Percentiles rank a stretch among this genome's conserved stretches.
Conservation (phyloP, 2,888 invertebrate species). For the Ecliptopera silaceata region DNA sequence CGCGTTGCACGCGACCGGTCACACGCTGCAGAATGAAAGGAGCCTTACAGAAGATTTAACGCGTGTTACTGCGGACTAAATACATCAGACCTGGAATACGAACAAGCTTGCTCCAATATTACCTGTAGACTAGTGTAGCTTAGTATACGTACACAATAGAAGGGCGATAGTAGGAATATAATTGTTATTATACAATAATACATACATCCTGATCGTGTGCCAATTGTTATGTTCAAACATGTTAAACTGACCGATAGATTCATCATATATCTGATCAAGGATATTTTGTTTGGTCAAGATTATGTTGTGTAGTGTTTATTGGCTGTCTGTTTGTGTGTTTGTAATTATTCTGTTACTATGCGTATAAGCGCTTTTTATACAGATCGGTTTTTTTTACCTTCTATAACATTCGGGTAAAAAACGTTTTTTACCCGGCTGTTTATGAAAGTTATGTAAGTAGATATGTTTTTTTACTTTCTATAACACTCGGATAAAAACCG, state of each 20-base stretch:
- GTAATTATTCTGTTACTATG: constrained; percentile 36
- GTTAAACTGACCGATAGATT: neutral
- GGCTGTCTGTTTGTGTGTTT: constrained; percentile 33
- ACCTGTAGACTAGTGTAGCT: constrained; percentile 28
- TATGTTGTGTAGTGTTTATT: constrained; percentile 38
- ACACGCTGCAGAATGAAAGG: too few relatives aligned
- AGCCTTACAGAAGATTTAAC: constrained; percentile 40
- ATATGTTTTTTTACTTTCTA: neutral
- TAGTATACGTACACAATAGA: constrained; percentile 51
- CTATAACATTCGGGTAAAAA: neutral
- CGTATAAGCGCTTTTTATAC: constrained; percentile 35
- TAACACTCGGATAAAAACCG: neutral
- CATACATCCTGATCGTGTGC: constrained; percentile 41
- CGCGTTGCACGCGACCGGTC: too few relatives aligned
- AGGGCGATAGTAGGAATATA: constrained; percentile 46
- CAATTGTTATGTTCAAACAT: neutral
- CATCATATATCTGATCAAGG: neutral
- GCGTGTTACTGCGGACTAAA: constrained; percentile 58
- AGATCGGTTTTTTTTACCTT: too few relatives aligned
- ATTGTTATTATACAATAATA: constrained; percentile 46
- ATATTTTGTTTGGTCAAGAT: constrained; percentile 28
- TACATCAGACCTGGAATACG: constrained; percentile 59
- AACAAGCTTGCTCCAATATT: constrained; percentile 49
- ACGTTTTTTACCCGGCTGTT: neutral
- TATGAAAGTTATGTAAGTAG: too few relatives aligned